Evolutionary conservation across 2,113 vertebrate genomes (phyloP).

Genomic region (Channa maculata): DNA sequence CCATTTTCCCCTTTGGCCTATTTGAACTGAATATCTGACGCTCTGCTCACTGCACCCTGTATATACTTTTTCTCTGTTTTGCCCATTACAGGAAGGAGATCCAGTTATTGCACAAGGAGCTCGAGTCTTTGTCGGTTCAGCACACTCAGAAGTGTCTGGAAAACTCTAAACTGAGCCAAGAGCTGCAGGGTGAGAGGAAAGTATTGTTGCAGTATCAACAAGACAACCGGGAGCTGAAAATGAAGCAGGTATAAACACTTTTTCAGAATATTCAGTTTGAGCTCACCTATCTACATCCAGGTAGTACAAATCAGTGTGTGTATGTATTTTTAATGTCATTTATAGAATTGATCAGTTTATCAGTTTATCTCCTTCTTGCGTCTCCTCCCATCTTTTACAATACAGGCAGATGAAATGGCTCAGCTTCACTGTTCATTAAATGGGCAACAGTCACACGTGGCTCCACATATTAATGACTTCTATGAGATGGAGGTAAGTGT

Average conservation of each 20-base stretch:
- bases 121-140: constrained; percentile 92
- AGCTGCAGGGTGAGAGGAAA: constrained; percentile 90
- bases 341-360: neutral
- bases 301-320: neutral
- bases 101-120: constrained; percentile 90
- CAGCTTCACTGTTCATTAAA: constrained; percentile 84
- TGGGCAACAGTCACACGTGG: constrained; percentile 80
- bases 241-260: constrained; percentile 85
- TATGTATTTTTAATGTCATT: neutral
- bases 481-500: constrained; percentile 89
- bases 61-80: constrained; percentile 11
- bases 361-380: neutral
- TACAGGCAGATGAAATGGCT: constrained; percentile 87
- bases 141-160: constrained; percentile 96
- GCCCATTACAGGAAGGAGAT: constrained; percentile 87
- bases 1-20: too few relatives aligned
- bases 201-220: constrained; percentile 88
- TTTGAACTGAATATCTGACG: too few relatives aligned
- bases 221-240: constrained; percentile 92
- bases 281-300: neutral
- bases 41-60: neutral
- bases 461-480: constrained; percentile 85
- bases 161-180: constrained; percentile 90
- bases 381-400: constrained; percentile 48
- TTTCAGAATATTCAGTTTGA: neutral